Evolutionary conservation across 2,888 invertebrate genomes (phyloP), one percentile per base, ranked within the genome.

Genomic region (Muschampia plurimacula): DNA sequence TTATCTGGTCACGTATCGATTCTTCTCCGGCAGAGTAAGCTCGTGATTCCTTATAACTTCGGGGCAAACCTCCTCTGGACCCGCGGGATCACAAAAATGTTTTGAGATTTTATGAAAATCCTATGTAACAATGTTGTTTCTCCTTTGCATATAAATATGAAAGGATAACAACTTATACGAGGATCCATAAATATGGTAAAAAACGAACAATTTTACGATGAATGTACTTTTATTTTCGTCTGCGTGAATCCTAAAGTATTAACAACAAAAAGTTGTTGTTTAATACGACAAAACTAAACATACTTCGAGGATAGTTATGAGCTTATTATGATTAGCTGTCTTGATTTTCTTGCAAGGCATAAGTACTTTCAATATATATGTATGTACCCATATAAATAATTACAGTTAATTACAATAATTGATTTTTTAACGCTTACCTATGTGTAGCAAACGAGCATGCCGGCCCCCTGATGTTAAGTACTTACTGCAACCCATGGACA

Each of bases 11-110:
- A 72, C 72, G 72, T 72, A 72, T 72, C 55, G 67, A 72, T 74
- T 67, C 69, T 60, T 72, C 68, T 72, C 69, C 62, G 66, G 68
- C 36, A 69, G 66, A 70, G 65, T 69, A 67, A 74, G 69, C 73
- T 73, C 68, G 72, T 73, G 75, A 75, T 74, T 76, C 74, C 73
- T 73, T 69, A 70, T 71, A 74, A 73, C 69, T 73, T 70, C 65
- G 64, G 69, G 75, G 74, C 74, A 73, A 76, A 75, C 71, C 74
- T 70, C 44, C 67, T 52, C 71, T 57, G 67, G 60, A 64, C 70
- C 75, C 72, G 12, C 39, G 72, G 75, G 72, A 74, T 74, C 72
- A 68, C 73, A 68, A 62, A 52, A 55, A 67, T 64, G 74, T 63
- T 74, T 67, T 59, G 49, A 69, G 63, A 75, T 74, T 68, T 69